Base-by-base conservation (phyloP, 2,113 vertebrate species). In the Ochotona princeps region DNA sequence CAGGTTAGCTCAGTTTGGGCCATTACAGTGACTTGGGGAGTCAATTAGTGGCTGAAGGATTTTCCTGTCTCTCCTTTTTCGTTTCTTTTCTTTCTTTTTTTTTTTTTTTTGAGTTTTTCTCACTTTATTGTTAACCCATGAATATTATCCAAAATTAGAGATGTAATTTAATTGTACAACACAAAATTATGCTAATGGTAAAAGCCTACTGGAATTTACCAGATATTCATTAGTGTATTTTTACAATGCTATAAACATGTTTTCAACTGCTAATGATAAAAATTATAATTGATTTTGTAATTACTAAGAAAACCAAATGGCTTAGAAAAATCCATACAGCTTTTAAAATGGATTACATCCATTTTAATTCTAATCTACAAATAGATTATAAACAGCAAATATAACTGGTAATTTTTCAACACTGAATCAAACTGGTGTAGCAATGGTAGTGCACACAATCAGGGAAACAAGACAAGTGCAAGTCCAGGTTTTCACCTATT, bases 121-220 rank as follows among this genome's bases (percentile, higher is more conserved):
- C 96, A 98, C 98, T 99, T 99, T 98, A 99, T 98, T 98, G 98
- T 99, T 98, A 98, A 98, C 97, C 98, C 98, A 98, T 96, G 96
- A 97, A 97, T 98, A 97, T 98, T 98, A 98, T 98, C 98, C 98
- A 98, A 98, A 98, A 98, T 98, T 98, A 97, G 98, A 98, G 97
- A 95, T 97, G 98, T 97, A 98, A 97, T 93, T 98, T 98, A 98
- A 98, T 98, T 98, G 96, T 98, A 98, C 98, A 98, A 98, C 97
- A 98, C 97, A 98, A 98, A 98, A 98, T 94, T 97, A 98, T 97
- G 94, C 93, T 96, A 91, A 97, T 97, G 97, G 95, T 96, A 98
- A 97, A 97, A 93, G 51, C 70, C 94, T 94, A 35, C 2, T 86
- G 93, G 93, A 87, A 91, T 92, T 96, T 92, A 94, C 76, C 94